Conservation (phyloP, 2,113 vertebrate genomes). For the Gymnocephalus cernua region DNA sequence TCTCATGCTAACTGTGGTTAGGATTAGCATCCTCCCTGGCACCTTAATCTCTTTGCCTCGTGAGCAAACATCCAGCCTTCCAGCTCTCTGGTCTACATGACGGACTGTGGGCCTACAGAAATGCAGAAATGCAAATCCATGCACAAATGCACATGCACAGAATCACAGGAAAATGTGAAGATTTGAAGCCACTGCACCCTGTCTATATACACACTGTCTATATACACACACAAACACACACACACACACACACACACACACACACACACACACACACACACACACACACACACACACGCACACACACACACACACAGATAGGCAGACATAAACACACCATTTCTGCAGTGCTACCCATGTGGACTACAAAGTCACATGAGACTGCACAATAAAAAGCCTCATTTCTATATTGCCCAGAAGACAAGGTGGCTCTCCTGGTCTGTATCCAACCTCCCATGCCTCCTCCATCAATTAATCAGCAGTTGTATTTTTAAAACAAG, state of each 20-base stretch:
- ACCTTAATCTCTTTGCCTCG: slow-evolving; percentile 21
- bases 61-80: slow-evolving; percentile 13
- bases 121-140: slow-evolving; percentile 34
- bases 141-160: slow-evolving; percentile 20
- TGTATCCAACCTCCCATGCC: slow-evolving; percentile 54
- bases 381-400: slow-evolving; percentile 39
- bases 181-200: slow-evolving; percentile 8
- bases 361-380: slow-evolving; percentile 37
- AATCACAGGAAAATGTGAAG: not conserved
- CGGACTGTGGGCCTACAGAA: not conserved
- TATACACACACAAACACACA: slow-evolving; percentile 25
- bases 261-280: slow-evolving; percentile 1
- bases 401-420: slow-evolving; percentile 38
- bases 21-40: slow-evolving; percentile 21
- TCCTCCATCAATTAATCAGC: slow-evolving; percentile 84
- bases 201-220: not conserved
- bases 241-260: slow-evolving; percentile 17
- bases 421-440: slow-evolving; percentile 62
- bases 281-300: slow-evolving; percentile 29
- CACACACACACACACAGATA: not conserved
- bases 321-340: slow-evolving; percentile 33
- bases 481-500: slow-evolving; percentile 85
- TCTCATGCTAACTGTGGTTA: slow-evolving; percentile 19
- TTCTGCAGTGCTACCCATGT: slow-evolving; percentile 40
- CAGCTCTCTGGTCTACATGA: slow-evolving; percentile 23